Conservation (phyloP, 2,888 invertebrate genomes). For the Trachelus iudaicus region DNA sequence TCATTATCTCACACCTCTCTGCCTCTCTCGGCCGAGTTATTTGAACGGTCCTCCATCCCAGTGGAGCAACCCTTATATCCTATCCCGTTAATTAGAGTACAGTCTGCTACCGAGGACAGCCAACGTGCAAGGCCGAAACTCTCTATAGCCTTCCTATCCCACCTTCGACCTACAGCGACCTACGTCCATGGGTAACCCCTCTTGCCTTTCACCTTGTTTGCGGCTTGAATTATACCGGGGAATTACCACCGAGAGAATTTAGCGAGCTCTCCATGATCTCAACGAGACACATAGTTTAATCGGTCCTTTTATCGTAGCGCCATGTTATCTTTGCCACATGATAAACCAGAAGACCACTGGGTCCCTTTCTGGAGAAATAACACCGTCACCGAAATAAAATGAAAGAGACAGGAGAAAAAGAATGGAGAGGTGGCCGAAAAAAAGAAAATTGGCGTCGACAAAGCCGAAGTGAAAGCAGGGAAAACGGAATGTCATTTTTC, state of each 20-base stretch:
- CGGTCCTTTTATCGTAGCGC: too few species aligned
- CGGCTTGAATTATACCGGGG: constrained; percentile 44
- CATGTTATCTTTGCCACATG: too few species aligned
- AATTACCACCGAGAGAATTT: background rate
- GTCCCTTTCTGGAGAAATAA: too few species aligned
- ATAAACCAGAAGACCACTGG: too few species aligned
- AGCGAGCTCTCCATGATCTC: too few species aligned
- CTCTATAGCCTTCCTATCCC: constrained; percentile 24
- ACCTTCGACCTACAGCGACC: constrained; percentile 21
- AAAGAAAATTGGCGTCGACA: too few species aligned
- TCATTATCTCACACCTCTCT: constrained; percentile 20
- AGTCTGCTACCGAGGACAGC: constrained; percentile 53
- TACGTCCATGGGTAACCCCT: constrained; percentile 16
- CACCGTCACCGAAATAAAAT: too few species aligned
- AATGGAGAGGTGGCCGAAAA: too few species aligned
- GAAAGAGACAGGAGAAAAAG: too few species aligned
- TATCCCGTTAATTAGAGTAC: constrained; percentile 55
- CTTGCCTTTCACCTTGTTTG: constrained; percentile 40
- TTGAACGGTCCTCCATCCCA: constrained; percentile 47
- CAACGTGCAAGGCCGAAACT: constrained; percentile 47
- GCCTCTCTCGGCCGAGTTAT: constrained; percentile 39
- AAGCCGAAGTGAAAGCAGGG: too few species aligned
- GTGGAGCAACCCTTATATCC: constrained; percentile 45
- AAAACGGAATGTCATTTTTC: too few species aligned
- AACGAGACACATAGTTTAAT: too few species aligned